phyloP scores from a whole-genome alignment of 2,797 vertebrate genomes.

The Harpagifer antarcticus region DNA sequence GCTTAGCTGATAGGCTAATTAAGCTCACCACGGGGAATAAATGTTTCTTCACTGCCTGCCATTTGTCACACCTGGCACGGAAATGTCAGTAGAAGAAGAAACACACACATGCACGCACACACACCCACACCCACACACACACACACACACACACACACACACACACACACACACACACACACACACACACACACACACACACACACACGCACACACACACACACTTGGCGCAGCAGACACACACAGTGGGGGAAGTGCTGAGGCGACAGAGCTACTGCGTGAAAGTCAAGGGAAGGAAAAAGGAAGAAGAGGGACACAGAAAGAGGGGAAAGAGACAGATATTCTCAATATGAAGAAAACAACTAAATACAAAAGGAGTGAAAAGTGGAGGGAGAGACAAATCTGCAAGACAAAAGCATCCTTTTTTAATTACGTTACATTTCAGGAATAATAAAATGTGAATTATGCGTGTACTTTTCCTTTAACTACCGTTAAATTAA shows the following conservation, averaged over 20 bases:
- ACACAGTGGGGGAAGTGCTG: conserved; percentile 62
- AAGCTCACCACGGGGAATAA: conserved; percentile 86
- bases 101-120: conserved; percentile 21
- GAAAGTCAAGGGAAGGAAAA: conserved; percentile 42
- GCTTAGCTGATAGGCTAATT: conserved; percentile 87
- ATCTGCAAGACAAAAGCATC: conserved; percentile 8
- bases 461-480: not conserved
- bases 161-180: not conserved
- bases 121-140: conserved; percentile 24
- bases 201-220: conserved; percentile 15
- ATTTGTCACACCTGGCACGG: conserved; percentile 86
- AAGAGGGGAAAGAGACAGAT: conserved; percentile 33
- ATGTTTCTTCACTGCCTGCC: conserved; percentile 82
- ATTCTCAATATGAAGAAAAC: conserved; percentile 2
- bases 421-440: conserved; percentile 12
- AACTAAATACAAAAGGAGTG: conserved; percentile 8
- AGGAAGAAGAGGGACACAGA: conserved; percentile 23
- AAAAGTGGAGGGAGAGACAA: not conserved
- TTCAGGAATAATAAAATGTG: conserved; percentile 16
- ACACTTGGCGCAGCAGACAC: conserved; percentile 23
- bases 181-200: conserved; percentile 22
- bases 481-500: conserved; percentile 4
- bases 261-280: conserved; percentile 57
- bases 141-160: conserved; percentile 10
- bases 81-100: conserved; percentile 78